A percentile compares a stretch with the other conserved stretches of the same genome.
These are phyloP conservation scores for Oncorhynchus clarkii DNA, from an alignment of 2,113 vertebrate genomes.

Conservation along the genomic window DNA sequence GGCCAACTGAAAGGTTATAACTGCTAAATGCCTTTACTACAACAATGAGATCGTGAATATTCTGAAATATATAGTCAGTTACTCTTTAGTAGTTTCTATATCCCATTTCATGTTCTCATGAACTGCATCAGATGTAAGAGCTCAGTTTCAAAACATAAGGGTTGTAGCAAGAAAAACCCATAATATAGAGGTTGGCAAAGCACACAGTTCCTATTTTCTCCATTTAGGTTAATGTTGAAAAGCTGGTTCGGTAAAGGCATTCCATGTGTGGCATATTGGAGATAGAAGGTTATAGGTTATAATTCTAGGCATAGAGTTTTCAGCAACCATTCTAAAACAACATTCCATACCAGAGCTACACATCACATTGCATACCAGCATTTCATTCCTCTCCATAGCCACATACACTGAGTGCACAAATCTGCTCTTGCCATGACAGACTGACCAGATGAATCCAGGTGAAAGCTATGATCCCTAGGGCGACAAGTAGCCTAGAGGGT, in stretches of 20 bases:
- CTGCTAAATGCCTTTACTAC: slow-evolving; percentile 17
- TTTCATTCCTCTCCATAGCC: not conserved
- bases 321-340: not conserved
- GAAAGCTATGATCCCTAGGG: too few relatives aligned
- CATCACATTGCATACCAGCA: not conserved
- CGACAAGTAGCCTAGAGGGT: too few relatives aligned
- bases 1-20: slow-evolving; percentile 20
- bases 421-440: too few relatives aligned
- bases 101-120: not conserved
- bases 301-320: not conserved
- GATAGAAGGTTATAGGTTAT: too few relatives aligned
- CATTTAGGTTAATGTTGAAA: too few relatives aligned
- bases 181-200: not conserved
- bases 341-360: too few relatives aligned
- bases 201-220: too few relatives aligned
- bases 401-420: not conserved
- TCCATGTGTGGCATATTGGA: too few relatives aligned
- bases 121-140: not conserved
- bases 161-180: not conserved
- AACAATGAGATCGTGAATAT: not conserved
- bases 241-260: too few relatives aligned
- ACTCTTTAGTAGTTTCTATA: not conserved
- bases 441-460: too few relatives aligned
- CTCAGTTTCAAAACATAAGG: not conserved
- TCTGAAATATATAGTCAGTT: not conserved